Percentiles rank a stretch among this genome's conserved stretches.
phyloP scores from a whole-genome alignment of 2,113 vertebrate genomes.

The Oncorhynchus tshawytscha region DNA sequence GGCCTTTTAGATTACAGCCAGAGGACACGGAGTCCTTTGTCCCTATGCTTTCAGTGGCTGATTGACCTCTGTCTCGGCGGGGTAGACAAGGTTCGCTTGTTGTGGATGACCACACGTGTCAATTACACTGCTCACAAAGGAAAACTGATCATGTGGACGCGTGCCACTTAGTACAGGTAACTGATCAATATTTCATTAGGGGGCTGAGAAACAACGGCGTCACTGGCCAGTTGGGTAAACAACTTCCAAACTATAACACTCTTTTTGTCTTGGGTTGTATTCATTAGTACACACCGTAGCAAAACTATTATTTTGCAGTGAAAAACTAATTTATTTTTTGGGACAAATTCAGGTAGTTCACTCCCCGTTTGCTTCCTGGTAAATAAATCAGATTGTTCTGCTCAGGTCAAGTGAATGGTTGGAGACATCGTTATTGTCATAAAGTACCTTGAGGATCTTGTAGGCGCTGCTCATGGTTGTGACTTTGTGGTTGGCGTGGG shows the following conservation, averaged over 20 bases:
- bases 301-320: no score
- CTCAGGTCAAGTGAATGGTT: no score
- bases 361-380: no score
- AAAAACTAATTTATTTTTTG: no score
- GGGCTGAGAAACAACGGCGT: not conserved
- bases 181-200: conserved; percentile 52
- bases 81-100: not conserved
- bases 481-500: conserved; percentile 91
- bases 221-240: not conserved
- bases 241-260: no score
- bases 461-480: conserved; percentile 95
- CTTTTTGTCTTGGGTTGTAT: no score
- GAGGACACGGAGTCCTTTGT: no score
- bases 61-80: conserved; percentile 1
- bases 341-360: no score
- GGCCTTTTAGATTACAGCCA: conserved; percentile 36
- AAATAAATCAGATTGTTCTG: no score
- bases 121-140: conserved; percentile 12
- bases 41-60: conserved; percentile 16
- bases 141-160: conserved; percentile 14
- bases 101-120: conserved; percentile 8
- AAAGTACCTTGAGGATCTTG: conserved; percentile 92
- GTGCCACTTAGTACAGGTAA: conserved; percentile 21
- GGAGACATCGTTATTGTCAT: no score
- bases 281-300: no score